Base-by-base conservation (phyloP, 2,113 vertebrate species). In the zebrafish (Danio rerio) region DNA sequence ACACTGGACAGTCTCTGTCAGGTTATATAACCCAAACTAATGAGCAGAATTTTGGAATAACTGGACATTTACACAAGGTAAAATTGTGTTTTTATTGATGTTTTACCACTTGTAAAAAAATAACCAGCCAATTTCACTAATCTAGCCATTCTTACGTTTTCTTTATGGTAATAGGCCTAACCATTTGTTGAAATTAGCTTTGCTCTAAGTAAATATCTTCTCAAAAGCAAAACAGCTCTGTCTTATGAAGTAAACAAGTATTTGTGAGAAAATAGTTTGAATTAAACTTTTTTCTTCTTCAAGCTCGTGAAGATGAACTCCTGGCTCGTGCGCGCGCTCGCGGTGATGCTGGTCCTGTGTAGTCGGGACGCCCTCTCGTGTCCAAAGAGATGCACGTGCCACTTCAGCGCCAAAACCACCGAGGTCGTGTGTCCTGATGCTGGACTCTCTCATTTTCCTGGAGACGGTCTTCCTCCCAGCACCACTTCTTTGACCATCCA, bases 401-500 rank as follows among this genome's bases (percentile, higher is more conserved):
- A 85, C 83, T 87, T 43, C 4, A 86, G 86, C 0, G 9, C 9
- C 16, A 88, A 81, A 4, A 87, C 89, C 83, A 89, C 84, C 3
- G 93, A 95, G 1, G 85, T 95, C 13, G 82, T 94, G 68, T 96
- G 95, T 59, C 88, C 81, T 0, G 92, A 92, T 16, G 56, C 90
- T 6, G 77, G 91, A 0, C 86, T 95, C 0, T 84, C 82, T 0
- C n/a, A 78, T 11, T 92, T 94, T 80, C 96, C 96, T 3, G 8
- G 16, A 0, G 9, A 47, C 0, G 31, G 43, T 62, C 88, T 97
- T 49, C 93, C 93, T 0, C 5, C 61, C 2, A 83, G 90, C 89
- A 94, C 93, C 13, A 62, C 84, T 20, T 62, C 83, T 61, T 71
- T 97, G 66, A 92, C 92, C 0, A 87, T 96, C 68, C 95, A 97